Conservation (phyloP, 2,888 invertebrate genomes). For the Sussaba pulchella region DNA sequence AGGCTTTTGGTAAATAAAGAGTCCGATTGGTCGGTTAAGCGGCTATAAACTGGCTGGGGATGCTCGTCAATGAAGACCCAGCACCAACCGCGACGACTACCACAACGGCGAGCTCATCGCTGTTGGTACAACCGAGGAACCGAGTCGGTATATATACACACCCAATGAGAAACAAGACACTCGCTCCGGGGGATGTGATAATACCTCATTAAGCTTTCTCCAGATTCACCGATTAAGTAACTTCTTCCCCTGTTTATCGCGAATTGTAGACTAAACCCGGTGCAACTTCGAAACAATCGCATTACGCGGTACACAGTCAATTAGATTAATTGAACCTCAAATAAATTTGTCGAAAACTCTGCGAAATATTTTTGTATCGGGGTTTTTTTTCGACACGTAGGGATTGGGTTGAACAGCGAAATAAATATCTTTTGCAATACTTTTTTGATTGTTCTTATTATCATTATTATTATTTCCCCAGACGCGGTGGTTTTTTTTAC, state of each 20-base stretch:
- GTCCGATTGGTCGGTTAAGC: constrained; percentile 65
- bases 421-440: not conserved
- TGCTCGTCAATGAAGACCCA: constrained; percentile 61
- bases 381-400: not conserved
- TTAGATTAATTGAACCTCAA: not conserved
- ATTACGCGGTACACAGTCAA: not conserved
- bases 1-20: constrained; percentile 64
- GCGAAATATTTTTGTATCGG: not conserved
- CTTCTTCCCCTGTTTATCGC: constrained; percentile 29
- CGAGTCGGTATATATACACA: not conserved
- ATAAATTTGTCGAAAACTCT: not conserved
- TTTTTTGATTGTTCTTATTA: not conserved
- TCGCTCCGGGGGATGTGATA: constrained; percentile 45
- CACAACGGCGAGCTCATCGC: constrained; percentile 9
- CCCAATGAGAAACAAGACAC: constrained; percentile 45
- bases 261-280: constrained; percentile 23
- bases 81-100: constrained; percentile 35
- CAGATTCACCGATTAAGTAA: constrained; percentile 52
- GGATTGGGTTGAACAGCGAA: not conserved
- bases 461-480: too few relatives aligned
- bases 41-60: constrained; percentile 62
- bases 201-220: constrained; percentile 55
- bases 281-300: constrained; percentile 10
- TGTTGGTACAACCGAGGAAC: constrained; percentile 41
- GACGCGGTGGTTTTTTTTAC: constrained; percentile 5